Evolutionary conservation across 2,888 invertebrate species (phyloP).

Genomic region (Cephus pygmeus): DNA sequence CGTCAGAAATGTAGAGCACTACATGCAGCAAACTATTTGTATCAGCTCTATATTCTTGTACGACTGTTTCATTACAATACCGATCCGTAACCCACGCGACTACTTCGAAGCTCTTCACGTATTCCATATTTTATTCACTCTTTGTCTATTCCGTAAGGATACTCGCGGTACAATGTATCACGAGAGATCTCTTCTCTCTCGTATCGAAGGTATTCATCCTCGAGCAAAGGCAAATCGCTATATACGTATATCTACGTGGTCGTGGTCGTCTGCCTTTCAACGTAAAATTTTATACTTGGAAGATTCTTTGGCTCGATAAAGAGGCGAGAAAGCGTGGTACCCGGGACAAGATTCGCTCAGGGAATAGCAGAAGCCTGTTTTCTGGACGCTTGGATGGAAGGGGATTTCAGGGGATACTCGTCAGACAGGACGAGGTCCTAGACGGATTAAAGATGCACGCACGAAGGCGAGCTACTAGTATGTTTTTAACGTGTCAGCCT

Average conservation of each 20-base stretch:
- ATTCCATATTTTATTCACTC: background rate
- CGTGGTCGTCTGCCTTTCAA: background rate
- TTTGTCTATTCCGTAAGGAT: background rate
- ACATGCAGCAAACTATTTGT: background rate
- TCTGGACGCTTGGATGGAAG: background rate
- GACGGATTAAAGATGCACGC: background rate
- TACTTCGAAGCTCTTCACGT: background rate
- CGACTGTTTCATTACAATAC: background rate
- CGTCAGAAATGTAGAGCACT: background rate
- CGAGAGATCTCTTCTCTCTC: background rate
- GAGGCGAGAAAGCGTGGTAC: background rate
- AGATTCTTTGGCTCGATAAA: background rate
- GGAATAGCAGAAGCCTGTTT: background rate
- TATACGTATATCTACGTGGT: background rate
- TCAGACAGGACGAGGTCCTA: constrained; percentile 4
- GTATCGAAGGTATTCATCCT: background rate
- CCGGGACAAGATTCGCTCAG: background rate
- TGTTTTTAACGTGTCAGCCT: background rate
- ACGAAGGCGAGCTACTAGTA: background rate
- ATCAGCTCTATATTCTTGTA: background rate
- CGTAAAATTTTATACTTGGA: background rate
- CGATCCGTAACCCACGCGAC: background rate
- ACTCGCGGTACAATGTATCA: background rate
- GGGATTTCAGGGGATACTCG: background rate
- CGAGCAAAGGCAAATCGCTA: background rate